Conservation (phyloP, 64 coral and sea anemone species). For the Montipora sp. region DNA sequence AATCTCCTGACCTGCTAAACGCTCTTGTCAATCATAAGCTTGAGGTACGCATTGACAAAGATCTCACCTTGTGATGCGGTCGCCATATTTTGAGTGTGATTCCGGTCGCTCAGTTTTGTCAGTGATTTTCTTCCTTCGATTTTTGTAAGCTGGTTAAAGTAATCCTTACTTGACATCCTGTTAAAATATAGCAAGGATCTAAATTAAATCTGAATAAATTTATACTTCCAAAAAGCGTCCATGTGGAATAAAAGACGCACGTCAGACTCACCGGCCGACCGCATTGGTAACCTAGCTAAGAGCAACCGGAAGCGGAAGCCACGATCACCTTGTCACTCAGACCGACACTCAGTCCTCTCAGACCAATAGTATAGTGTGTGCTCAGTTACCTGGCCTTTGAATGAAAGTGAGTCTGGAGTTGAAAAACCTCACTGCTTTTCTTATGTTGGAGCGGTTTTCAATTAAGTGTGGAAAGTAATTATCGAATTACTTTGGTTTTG, state of each 20-base stretch:
- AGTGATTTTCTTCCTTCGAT: slow-evolving; percentile 26
- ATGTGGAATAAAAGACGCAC: slow-evolving; percentile 15
- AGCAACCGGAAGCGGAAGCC: neutral
- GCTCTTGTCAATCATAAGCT: too few relatives aligned
- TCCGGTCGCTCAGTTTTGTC: neutral
- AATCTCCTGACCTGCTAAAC: neutral
- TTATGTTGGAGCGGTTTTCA: too few relatives aligned
- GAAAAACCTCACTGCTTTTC: too few relatives aligned
- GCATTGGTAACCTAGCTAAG: neutral
- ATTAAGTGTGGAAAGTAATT: too few relatives aligned
- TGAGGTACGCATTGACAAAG: too few relatives aligned
- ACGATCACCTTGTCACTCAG: too few relatives aligned
- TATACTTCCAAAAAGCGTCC: neutral
- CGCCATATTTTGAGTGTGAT: slow-evolving; percentile 14
- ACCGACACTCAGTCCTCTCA: too few relatives aligned
- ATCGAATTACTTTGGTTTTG: too few relatives aligned
- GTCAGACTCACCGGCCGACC: neutral
- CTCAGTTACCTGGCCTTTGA: too few relatives aligned
- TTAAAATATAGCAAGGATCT: slow-evolving; percentile 16
- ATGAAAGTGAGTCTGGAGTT: too few relatives aligned
- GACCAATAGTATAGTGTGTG: too few relatives aligned
- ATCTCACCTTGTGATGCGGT: slow-evolving; percentile 15
- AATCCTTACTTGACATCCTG: slow-evolving; percentile 15
- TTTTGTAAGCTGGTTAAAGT: slow-evolving; percentile 2
- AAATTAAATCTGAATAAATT: neutral